Conservation (phyloP, 1,140 invertebrate genomes). For the Apolygus lucorum region DNA sequence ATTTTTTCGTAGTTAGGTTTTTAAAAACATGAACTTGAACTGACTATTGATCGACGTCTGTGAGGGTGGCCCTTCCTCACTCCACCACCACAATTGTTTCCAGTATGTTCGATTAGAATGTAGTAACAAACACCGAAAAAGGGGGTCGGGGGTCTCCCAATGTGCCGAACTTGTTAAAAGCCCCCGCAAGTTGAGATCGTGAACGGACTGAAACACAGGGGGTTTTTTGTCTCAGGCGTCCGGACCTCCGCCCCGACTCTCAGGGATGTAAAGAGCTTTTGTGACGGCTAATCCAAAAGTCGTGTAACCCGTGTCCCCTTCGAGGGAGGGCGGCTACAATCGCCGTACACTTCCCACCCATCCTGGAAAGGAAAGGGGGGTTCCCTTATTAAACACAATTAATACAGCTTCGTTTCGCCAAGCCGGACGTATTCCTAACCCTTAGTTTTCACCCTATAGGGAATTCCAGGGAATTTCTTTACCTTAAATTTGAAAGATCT, state of each 20-base stretch:
- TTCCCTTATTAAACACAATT: constrained; percentile 8
- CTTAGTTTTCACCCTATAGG: too few relatives aligned
- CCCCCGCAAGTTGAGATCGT: neutral
- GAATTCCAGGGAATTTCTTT: too few relatives aligned
- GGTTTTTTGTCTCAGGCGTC: constrained; percentile 3
- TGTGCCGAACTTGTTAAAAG: constrained; percentile 4
- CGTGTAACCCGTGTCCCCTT: constrained; percentile 6
- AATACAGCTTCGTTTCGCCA: too few relatives aligned
- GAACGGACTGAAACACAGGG: constrained; percentile 1
- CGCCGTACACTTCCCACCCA: neutral
- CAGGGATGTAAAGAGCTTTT: constrained; percentile 8
- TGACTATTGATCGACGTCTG: too few relatives aligned
- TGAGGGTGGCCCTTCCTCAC: too few relatives aligned
- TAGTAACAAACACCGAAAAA: neutral
- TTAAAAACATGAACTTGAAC: too few relatives aligned
- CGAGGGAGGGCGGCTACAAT: neutral
- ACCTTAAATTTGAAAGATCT: too few relatives aligned
- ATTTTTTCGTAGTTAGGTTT: too few relatives aligned
- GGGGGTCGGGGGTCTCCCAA: too few relatives aligned
- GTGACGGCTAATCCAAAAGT: constrained; percentile 16
- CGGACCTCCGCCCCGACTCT: neutral
- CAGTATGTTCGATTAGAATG: constrained; percentile 14
- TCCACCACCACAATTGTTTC: too few relatives aligned
- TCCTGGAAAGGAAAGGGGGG: neutral
- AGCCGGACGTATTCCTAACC: too few relatives aligned